Evolutionary conservation across 2,888 invertebrate genomes (phyloP).

Genomic region (Portevinia maculata): DNA sequence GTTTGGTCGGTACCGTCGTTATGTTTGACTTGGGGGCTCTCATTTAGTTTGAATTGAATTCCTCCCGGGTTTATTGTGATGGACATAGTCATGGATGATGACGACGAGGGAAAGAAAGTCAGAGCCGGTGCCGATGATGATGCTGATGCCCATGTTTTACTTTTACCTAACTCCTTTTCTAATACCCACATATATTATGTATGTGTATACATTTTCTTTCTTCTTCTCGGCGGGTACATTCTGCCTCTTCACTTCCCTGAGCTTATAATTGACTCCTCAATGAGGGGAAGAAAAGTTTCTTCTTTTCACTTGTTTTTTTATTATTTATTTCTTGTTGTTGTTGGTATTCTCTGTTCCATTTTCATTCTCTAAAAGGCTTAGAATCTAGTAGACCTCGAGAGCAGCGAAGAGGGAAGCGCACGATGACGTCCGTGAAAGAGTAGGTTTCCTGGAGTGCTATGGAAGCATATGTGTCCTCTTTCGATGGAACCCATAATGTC

Average conservation of each 20-base stretch:
- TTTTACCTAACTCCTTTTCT: neutral
- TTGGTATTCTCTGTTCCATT: slow-evolving; percentile 26
- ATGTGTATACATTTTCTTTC: slow-evolving; percentile 5
- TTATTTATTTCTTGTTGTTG: slow-evolving; percentile 5
- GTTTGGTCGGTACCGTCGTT: slow-evolving; percentile 48
- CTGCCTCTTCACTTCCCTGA: slow-evolving; percentile 15
- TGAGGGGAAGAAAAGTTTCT: slow-evolving; percentile 46
- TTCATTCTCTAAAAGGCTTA: slow-evolving; percentile 62
- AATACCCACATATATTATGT: slow-evolving; percentile 5
- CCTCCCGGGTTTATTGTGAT: slow-evolving; percentile 38
- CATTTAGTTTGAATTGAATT: slow-evolving; percentile 50
- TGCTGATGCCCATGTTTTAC: neutral
- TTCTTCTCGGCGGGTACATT: neutral
- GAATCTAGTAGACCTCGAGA: slow-evolving; percentile 42
- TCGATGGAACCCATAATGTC: slow-evolving; percentile 59
- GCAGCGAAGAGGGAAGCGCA: neutral
- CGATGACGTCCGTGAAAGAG: slow-evolving; percentile 32
- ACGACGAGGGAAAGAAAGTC: slow-evolving; percentile 12
- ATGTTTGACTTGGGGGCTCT: slow-evolving; percentile 46
- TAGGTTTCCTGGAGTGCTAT: neutral
- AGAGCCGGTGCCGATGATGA: neutral
- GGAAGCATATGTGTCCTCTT: slow-evolving; percentile 35
- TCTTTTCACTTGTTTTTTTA: slow-evolving; percentile 13
- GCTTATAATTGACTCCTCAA: slow-evolving; percentile 59
- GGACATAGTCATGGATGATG: neutral